phyloP scores from a whole-genome alignment of 2,797 vertebrate genomes.

The Sarcoramphus papa region DNA sequence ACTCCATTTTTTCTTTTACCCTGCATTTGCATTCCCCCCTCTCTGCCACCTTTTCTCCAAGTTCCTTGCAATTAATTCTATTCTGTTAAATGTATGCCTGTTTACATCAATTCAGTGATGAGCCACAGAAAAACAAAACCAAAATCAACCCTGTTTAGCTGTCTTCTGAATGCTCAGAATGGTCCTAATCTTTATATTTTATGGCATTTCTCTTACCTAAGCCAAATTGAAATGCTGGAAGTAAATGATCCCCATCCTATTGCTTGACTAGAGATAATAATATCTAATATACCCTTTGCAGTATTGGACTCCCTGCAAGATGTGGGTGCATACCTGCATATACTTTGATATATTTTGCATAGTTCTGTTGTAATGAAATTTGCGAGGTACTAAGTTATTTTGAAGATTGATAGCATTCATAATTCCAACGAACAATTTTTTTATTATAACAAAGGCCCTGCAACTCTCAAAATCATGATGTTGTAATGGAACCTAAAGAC shows the following conservation, averaged over 20 bases:
- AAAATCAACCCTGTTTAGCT: not conserved
- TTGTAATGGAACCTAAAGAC: not conserved
- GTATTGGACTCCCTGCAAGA: not conserved
- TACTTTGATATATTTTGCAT: not conserved
- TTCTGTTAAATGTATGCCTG: no score
- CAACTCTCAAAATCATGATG: not conserved
- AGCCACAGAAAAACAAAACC: not conserved
- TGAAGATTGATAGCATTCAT: not conserved
- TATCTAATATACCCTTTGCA: not conserved
- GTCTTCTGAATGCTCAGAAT: not conserved
- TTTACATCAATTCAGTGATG: no score
- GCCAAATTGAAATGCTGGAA: not conserved
- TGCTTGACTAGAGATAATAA: not conserved
- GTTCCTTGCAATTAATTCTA: not conserved
- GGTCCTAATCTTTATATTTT: not conserved
- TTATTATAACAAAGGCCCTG: not conserved
- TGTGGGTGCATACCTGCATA: not conserved
- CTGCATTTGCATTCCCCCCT: not conserved
- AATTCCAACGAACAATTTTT: not conserved
- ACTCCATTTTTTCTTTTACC: not conserved
- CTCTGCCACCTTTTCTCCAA: not conserved
- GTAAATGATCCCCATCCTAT: not conserved
- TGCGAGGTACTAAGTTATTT: not conserved
- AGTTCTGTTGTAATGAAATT: not conserved
- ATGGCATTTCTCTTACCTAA: not conserved